phyloP scores from a whole-genome alignment of 2,888 invertebrate genomes.

The Dryadula phaetusa region DNA sequence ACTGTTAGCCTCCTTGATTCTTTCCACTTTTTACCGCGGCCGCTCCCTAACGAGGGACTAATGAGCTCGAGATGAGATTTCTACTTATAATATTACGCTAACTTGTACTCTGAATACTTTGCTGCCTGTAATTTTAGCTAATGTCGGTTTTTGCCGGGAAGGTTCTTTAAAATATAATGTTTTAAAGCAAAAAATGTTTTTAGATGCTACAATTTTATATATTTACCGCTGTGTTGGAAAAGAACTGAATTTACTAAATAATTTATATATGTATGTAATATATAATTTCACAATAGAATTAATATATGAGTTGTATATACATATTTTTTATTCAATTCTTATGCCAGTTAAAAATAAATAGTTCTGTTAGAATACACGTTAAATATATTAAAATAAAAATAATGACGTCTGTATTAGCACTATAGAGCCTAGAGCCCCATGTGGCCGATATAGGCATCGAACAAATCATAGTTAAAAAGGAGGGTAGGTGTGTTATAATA shows the following conservation, averaged over 20 bases:
- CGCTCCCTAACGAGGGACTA: conserved; percentile 43
- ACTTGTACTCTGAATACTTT: conserved; percentile 32
- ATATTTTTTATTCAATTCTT: too few relatives aligned
- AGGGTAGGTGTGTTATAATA: too few relatives aligned
- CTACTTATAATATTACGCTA: conserved; percentile 44
- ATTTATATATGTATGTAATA: too few relatives aligned
- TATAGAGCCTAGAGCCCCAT: too few relatives aligned
- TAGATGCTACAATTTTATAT: not conserved
- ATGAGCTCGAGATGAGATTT: conserved; percentile 46
- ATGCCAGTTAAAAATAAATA: too few relatives aligned
- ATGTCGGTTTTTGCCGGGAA: conserved; percentile 27
- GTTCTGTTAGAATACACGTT: too few relatives aligned
- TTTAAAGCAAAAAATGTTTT: not conserved
- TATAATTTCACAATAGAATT: too few relatives aligned
- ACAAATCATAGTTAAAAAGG: too few relatives aligned
- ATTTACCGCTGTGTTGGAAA: not conserved
- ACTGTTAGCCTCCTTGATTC: not conserved
- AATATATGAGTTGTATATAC: too few relatives aligned
- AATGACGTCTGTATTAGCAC: too few relatives aligned
- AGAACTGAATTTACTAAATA: not conserved
- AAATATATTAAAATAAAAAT: too few relatives aligned
- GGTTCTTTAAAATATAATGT: conserved; percentile 6
- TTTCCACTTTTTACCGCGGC: conserved; percentile 26
- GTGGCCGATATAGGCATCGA: too few relatives aligned
- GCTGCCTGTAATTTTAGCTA: conserved; percentile 29